These are phyloP conservation scores for Chiloscyllium plagiosum DNA, from an alignment of 2,113 vertebrate species.

Conservation along the genomic window DNA sequence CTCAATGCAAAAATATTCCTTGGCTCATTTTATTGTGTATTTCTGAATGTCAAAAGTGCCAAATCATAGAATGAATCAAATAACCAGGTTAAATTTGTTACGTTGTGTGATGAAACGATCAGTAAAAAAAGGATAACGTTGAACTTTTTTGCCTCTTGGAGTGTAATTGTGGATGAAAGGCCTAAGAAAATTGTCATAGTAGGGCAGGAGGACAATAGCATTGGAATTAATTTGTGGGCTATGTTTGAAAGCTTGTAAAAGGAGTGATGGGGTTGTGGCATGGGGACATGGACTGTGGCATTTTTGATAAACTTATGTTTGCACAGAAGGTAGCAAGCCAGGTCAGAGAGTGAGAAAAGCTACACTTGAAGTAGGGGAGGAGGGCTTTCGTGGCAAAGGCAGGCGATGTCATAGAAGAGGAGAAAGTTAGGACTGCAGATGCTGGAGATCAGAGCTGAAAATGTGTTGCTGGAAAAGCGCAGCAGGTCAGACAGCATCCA, in stretches of 20 bases:
- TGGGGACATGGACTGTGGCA: neutral
- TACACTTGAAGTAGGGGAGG: neutral
- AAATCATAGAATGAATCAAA: neutral
- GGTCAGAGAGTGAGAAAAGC: neutral
- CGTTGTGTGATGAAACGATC: neutral
- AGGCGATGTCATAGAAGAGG: neutral
- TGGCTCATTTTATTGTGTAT: neutral
- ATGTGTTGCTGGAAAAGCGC: too few species aligned
- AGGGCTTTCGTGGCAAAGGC: too few species aligned
- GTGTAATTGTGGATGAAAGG: neutral
- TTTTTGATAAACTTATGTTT: neutral
- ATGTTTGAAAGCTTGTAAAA: neutral
- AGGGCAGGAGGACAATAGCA: neutral
- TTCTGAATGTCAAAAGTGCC: neutral
- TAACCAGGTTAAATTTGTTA: neutral
- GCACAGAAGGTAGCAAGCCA: neutral
- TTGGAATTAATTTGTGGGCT: neutral
- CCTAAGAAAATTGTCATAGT: neutral
- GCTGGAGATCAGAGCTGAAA: too few species aligned
- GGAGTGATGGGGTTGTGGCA: neutral
- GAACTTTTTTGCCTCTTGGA: neutral
- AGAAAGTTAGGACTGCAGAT: too few species aligned
- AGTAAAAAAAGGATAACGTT: neutral
- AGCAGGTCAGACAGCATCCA: too few species aligned
- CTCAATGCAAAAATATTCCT: neutral